Percentiles rank a stretch among this genome's conserved stretches.
Conservation (phyloP, 2,113 vertebrate genomes). For the Monarcha castaneiventris region DNA sequence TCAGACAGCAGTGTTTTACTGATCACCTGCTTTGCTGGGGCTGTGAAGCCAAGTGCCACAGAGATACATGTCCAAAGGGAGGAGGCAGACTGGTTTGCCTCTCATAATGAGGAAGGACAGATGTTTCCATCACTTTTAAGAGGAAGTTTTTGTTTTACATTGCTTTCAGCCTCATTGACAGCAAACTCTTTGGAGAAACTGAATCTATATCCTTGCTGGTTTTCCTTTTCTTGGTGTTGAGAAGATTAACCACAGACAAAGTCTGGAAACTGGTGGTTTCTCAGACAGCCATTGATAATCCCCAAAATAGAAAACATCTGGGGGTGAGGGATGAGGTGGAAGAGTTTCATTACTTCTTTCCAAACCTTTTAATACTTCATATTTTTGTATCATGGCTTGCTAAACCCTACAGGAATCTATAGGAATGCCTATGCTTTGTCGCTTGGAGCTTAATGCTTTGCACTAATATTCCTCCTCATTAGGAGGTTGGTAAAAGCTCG, state of each 20-base stretch:
- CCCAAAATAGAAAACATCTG: background rate
- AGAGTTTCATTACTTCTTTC: background rate
- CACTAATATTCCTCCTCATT: background rate
- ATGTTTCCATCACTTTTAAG: background rate
- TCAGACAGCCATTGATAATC: background rate
- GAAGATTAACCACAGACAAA: background rate
- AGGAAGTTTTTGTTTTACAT: background rate
- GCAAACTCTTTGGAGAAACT: background rate
- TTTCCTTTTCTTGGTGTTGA: background rate
- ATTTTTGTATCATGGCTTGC: background rate
- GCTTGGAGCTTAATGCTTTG: background rate
- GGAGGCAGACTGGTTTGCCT: background rate
- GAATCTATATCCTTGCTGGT: background rate
- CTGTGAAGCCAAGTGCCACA: background rate
- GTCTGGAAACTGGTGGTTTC: background rate
- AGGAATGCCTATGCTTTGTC: background rate
- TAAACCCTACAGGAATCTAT: background rate
- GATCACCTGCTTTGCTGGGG: background rate
- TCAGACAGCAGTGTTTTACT: background rate
- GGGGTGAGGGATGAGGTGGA: background rate
- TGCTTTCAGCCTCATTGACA: background rate
- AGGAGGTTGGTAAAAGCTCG: background rate
- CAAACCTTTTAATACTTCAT: background rate
- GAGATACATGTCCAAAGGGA: background rate
- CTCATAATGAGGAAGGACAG: background rate